Evolutionary conservation across 2,797 vertebrate genomes (phyloP), one percentile per base, ranked within the genome.

Genomic region (Oryzias sinensis): DNA sequence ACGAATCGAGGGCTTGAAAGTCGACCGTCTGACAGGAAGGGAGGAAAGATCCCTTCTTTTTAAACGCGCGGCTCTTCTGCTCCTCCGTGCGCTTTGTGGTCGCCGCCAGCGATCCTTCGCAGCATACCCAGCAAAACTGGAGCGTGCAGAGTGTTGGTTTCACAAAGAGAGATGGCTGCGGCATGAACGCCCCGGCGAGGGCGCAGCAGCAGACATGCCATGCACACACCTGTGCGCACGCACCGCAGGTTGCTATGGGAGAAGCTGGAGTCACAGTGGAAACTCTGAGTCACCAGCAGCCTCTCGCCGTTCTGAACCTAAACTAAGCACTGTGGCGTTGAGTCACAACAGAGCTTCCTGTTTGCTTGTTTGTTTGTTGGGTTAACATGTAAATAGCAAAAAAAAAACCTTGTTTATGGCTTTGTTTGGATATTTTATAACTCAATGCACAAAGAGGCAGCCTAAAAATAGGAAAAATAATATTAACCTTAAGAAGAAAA

Each of bases 311-410:
- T 89, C 77, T 83, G 79, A 93, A 87, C 86, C 81, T 90, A 90
- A 92, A n/a, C n/a, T n/a, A n/a, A 91, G 90, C 85, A 88, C 82
- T 88, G 88, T 85, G 89, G 85, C 89, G 82, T 61, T 91, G 90
- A 93, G 88, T 92, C 91, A 92, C 84, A 82, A 74, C 86, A 86
- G 82, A 68, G 86, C 78, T 91, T 90, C 87, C 87, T 90, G 84
- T 84, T 81, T 83, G 68, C 75, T 70, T 56, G 53, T 72, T 59
- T 78, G 74, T 53, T 14, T 56, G 83, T 77, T 64, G 81, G 33
- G 33, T 37, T 37, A 37, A 13, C 9, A 9, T 13, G 33, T 37
- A 11, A 37, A 37, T 8, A 37, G 11, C 9, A 8, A 5, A 4
- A 27, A 33, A 37, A 37, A 37, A 37, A 37, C 3, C 1, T 11